A percentile compares a stretch with the other conserved stretches of the same genome.
phyloP scores from a whole-genome alignment of 2,113 vertebrate genomes.

The Papio anubis region DNA sequence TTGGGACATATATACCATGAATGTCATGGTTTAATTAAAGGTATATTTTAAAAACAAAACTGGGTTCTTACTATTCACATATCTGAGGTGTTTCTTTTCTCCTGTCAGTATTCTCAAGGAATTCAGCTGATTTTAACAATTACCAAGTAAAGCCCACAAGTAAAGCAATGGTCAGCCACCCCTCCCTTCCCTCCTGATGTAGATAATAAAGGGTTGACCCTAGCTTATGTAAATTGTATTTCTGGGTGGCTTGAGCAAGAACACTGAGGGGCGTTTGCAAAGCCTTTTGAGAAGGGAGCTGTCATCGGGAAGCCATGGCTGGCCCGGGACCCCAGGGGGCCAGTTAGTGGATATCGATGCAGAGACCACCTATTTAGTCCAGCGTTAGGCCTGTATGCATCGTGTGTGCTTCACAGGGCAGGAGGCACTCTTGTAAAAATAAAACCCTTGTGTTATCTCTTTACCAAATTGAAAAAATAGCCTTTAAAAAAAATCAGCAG shows the following conservation, averaged over 20 bases:
- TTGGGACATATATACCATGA: background rate
- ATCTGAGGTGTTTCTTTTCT: background rate
- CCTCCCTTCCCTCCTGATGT: too few species aligned
- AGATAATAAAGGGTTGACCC: background rate
- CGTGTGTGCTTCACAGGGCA: background rate
- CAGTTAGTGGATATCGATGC: background rate
- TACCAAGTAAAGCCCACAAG: background rate
- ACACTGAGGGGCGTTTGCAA: background rate
- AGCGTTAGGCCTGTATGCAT: accelerated
- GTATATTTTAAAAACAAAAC: background rate
- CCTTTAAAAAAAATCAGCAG: background rate
- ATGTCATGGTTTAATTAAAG: background rate
- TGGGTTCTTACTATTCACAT: background rate
- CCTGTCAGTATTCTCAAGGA: background rate
- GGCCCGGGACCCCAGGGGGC: background rate
- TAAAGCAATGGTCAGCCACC: accelerated
- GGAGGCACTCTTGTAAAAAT: background rate
- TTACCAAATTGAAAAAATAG: background rate
- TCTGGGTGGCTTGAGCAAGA: background rate
- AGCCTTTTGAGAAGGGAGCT: background rate
- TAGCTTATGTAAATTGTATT: background rate
- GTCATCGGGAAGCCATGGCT: background rate
- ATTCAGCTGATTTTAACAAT: background rate
- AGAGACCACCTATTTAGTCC: background rate
- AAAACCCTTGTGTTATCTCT: background rate